These are phyloP conservation scores for Typhlichthys eigenmanni DNA, from an alignment of 2,797 vertebrate genomes.

Conservation along the genomic window DNA sequence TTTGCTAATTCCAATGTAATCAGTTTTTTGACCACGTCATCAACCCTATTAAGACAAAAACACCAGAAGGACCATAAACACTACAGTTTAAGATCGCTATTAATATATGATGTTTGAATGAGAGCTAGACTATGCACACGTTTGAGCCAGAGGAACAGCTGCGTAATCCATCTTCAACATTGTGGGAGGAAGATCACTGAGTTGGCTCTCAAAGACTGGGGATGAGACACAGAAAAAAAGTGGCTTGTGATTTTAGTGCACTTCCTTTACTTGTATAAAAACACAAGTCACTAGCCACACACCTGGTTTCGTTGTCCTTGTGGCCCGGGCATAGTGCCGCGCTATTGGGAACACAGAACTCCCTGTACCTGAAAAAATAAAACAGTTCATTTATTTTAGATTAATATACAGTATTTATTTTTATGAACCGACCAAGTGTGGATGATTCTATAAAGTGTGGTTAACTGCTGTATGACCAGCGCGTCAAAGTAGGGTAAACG, in stretches of 20 bases:
- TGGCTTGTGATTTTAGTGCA: not conserved
- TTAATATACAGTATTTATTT: too few species aligned
- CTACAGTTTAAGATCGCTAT: not conserved
- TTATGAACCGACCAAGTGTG: too few species aligned
- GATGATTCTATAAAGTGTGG: too few species aligned
- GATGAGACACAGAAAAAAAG: constrained; percentile 3
- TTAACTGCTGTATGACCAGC: too few species aligned
- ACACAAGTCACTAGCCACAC: constrained; percentile 9
- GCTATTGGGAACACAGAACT: constrained; percentile 58
- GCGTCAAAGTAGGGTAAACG: too few species aligned
- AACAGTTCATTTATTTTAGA: not conserved
- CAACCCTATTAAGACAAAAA: constrained; percentile 75
- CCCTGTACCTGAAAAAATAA: constrained; percentile 56
- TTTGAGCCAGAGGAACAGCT: constrained; percentile 79
- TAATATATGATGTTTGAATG: too few species aligned
- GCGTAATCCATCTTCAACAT: constrained; percentile 84
- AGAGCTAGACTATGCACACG: constrained; percentile 69
- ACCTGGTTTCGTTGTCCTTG: constrained; percentile 74
- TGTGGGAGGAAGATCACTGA: constrained; percentile 82
- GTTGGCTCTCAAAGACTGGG: constrained; percentile 78
- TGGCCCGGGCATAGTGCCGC: constrained; percentile 77
- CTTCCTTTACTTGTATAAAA: not conserved
- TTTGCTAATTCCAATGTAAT: constrained; percentile 90
- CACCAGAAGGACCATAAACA: not conserved
- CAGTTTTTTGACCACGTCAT: constrained; percentile 86